A percentile compares a stretch with the other conserved stretches of the same genome.
These are phyloP conservation scores for Plestiodon gilberti DNA, from an alignment of 2,113 vertebrate genomes.

Conservation along the genomic window DNA sequence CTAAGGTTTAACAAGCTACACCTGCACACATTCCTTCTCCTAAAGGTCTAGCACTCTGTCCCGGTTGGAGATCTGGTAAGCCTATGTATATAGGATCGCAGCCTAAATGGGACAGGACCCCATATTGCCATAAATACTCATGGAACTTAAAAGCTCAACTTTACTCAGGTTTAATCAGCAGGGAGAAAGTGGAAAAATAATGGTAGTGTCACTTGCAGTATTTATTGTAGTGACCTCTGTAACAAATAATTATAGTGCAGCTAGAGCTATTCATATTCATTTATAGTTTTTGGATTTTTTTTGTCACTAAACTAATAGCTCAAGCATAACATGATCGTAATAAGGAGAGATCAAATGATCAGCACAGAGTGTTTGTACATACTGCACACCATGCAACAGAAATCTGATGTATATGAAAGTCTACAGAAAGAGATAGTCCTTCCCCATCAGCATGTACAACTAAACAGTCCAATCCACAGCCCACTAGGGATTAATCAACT, in stretches of 20 bases:
- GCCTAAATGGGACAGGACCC: too few species aligned
- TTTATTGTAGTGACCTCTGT: neutral
- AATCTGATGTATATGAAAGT: neutral
- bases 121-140: neutral
- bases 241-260: neutral
- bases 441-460: neutral
- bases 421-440: neutral
- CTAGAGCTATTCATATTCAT: neutral
- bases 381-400: neutral
- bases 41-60: too few species aligned
- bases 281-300: neutral
- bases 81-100: too few species aligned
- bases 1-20: too few species aligned
- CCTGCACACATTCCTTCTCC: too few species aligned
- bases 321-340: neutral
- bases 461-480: neutral
- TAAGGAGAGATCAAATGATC: neutral
- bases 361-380: neutral
- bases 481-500: neutral
- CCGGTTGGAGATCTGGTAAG: too few species aligned
- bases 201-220: neutral
- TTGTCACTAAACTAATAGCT: neutral
- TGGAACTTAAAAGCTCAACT: neutral
- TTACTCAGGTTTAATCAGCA: neutral
- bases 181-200: neutral